Percentiles rank a stretch among this genome's conserved stretches.
Evolutionary conservation across 2,888 invertebrate genomes (phyloP).

Genomic region (Chromoteleia sp.): DNA sequence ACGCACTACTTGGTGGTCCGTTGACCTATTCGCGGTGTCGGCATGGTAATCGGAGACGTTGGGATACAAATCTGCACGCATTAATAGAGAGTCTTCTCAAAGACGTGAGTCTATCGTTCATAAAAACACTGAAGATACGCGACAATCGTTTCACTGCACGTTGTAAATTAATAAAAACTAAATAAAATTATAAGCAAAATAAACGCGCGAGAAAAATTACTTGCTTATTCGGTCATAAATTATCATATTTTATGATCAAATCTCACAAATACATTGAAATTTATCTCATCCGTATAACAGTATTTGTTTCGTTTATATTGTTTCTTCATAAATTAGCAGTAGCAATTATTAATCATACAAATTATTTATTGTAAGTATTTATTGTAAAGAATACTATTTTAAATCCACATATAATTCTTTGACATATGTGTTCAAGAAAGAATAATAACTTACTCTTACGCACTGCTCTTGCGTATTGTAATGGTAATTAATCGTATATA

Average conservation of each 20-base stretch:
- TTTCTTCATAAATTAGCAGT: too few relatives aligned
- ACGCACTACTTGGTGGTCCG: conserved; percentile 79
- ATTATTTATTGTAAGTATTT: too few relatives aligned
- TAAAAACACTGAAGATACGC: conserved; percentile 57
- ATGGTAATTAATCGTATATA: too few relatives aligned
- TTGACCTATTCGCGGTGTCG: conserved; percentile 69
- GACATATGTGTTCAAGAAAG: too few relatives aligned
- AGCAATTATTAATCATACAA: too few relatives aligned
- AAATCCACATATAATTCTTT: too few relatives aligned
- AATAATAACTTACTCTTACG: too few relatives aligned
- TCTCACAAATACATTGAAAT: too few relatives aligned
- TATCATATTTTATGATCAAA: conserved; percentile 13
- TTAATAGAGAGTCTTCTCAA: conserved; percentile 79
- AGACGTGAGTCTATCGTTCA: conserved; percentile 68
- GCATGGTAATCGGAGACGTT: conserved; percentile 82
- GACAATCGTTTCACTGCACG: conserved; percentile 41
- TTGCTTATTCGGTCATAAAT: conserved; percentile 4
- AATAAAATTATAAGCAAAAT: conserved; percentile 33
- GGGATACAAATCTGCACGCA: conserved; percentile 83
- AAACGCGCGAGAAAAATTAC: conserved; percentile 26
- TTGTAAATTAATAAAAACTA: conserved; percentile 39
- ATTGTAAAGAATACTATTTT: too few relatives aligned
- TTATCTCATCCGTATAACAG: too few relatives aligned
- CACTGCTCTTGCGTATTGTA: too few relatives aligned
- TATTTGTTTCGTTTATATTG: too few relatives aligned